Evolutionary conservation across 2,888 invertebrate species (phyloP).

Genomic region (Callimorpha dominula): DNA sequence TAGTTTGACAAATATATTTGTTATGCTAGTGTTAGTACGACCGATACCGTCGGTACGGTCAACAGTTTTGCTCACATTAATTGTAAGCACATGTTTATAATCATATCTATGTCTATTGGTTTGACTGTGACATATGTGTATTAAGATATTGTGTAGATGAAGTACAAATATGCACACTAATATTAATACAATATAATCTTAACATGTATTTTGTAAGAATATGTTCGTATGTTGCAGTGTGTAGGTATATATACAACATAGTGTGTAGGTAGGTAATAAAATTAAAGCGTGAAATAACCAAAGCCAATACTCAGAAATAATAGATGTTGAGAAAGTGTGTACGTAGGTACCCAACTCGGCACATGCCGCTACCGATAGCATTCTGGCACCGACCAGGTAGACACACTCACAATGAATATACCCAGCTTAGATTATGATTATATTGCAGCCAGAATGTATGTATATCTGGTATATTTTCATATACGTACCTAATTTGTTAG

Average conservation of each 20-base stretch:
- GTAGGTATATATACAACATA: slow-evolving; percentile 42
- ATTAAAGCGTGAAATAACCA: slow-evolving; percentile 76
- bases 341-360: slow-evolving; percentile 39
- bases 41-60: slow-evolving; percentile 42
- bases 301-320: slow-evolving; percentile 75
- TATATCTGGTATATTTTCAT: slow-evolving; percentile 46
- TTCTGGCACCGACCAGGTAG: slow-evolving; percentile 19
- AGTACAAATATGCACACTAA: slow-evolving; percentile 69
- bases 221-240: slow-evolving; percentile 54
- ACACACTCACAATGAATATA: slow-evolving; percentile 34
- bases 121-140: slow-evolving; percentile 49
- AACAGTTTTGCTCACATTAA: slow-evolving; percentile 71
- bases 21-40: slow-evolving; percentile 46
- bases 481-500: slow-evolving; percentile 49
- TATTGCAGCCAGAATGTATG: slow-evolving; percentile 39
- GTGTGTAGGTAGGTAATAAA: slow-evolving; percentile 70
- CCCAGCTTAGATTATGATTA: slow-evolving; percentile 28
- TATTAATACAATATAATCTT: slow-evolving; percentile 45
- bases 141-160: slow-evolving; percentile 49
- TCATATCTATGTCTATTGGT: slow-evolving; percentile 49
- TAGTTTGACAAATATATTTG: slow-evolving; percentile 40
- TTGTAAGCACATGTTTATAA: slow-evolving; percentile 63
- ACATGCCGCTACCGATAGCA: slow-evolving; percentile 28
- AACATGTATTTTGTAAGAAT: slow-evolving; percentile 49
- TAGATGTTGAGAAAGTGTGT: slow-evolving; percentile 57